Evolutionary conservation across 2,888 invertebrate genomes (phyloP).

Genomic region (Amblyteles armatorius): DNA sequence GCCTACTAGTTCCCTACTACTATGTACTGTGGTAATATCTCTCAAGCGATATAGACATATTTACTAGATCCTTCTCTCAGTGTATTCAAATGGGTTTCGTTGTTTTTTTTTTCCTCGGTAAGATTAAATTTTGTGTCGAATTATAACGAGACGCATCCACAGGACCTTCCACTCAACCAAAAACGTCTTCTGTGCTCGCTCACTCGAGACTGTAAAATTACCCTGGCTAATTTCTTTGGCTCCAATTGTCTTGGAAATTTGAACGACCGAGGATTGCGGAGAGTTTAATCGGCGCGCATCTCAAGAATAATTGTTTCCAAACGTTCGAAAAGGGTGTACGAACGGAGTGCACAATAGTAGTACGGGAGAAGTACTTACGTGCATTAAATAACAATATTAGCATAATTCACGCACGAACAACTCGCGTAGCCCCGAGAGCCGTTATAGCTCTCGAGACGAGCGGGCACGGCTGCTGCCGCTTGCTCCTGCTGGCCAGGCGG

Average conservation of each 20-base stretch:
- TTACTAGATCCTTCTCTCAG: too few species aligned
- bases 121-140: not conserved
- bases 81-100: not conserved
- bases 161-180: constrained; percentile 5
- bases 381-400: constrained; percentile 75
- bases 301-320: constrained; percentile 54
- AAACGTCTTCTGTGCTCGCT: constrained; percentile 8
- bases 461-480: constrained; percentile 61
- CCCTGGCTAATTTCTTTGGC: constrained; percentile 10
- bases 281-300: constrained; percentile 20
- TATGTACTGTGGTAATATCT: too few species aligned
- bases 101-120: not conserved
- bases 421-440: constrained; percentile 71
- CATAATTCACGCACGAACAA: constrained; percentile 76
- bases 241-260: constrained; percentile 47
- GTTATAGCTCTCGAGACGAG: constrained; percentile 70
- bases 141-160: not conserved
- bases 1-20: too few species aligned
- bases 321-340: constrained; percentile 18
- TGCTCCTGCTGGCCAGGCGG: constrained; percentile 62
- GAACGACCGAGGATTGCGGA: not conserved
- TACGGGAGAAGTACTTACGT: constrained; percentile 65
- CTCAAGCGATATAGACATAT: too few species aligned
- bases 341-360: constrained; percentile 50
- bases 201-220: constrained; percentile 6